Base-by-base conservation (phyloP, 2,888 invertebrate genomes). In the Tortrix viridana region DNA sequence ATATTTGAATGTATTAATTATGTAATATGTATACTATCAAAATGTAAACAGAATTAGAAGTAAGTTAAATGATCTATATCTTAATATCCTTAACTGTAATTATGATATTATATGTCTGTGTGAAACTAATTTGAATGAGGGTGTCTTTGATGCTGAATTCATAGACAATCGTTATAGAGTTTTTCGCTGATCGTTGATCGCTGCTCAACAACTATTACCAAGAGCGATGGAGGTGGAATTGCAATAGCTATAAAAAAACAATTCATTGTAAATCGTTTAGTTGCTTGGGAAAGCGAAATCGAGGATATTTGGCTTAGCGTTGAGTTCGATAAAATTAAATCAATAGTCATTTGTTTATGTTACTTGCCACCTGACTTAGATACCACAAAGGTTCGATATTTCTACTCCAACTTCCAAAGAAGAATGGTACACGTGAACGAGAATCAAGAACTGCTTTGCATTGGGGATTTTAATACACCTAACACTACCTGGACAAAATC, bases 41-140 rank as follows among this genome's bases (percentile, higher is more conserved):
- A n/a, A n/a, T n/a, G n/a, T n/a, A n/a, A n/a, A n/a, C n/a, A n/a
- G n/a, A n/a, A n/a, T n/a, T n/a, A n/a, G n/a, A n/a, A n/a, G n/a
- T n/a, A n/a, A n/a, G n/a, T n/a, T n/a, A n/a, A n/a, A n/a, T 6
- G 38, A 38, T 3, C 3, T 38, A 14, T 38, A 38, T 38, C 14
- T 38, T n/a, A 52, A 46, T 18, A 20, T 52, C 16, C 44, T 60
- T 43, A 50, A 9, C 3, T 18, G 5, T n/a, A 19, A 60, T 14
- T 44, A 52, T 52, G 52, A 60, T 60, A 3, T 52, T 1, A n/a
- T 60, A 14, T 60, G 60, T n/a, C n/a, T n/a, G n/a, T n/a, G n/a
- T n/a, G n/a, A n/a, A n/a, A n/a, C n/a, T n/a, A n/a, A n/a, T n/a
- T 19, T 60, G n/a, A 46, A 23, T 19, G 2, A 18, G n/a, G 19